Percentiles rank a stretch among this genome's conserved stretches.
phyloP scores from a whole-genome alignment of 2,888 invertebrate species.

The Steromphala cineraria region DNA sequence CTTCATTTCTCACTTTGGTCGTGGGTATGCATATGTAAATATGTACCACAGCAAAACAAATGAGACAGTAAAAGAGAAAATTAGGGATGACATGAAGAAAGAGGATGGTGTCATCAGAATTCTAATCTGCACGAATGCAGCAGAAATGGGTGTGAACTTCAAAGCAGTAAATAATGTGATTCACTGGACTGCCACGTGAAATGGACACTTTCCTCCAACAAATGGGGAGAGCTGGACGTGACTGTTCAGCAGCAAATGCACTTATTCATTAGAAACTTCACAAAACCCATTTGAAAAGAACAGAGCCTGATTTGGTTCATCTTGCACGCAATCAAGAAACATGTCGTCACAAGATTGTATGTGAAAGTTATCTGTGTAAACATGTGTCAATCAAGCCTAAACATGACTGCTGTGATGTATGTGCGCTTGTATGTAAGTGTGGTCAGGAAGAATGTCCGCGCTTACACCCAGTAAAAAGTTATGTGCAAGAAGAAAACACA shows the following conservation, averaged over 20 bases:
- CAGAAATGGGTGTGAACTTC: slow-evolving; percentile 42
- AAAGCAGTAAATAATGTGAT: slow-evolving; percentile 29
- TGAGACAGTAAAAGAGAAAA: slow-evolving; percentile 33
- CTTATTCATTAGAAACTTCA: slow-evolving; percentile 29
- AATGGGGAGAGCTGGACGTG: slow-evolving; percentile 40
- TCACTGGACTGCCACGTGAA: slow-evolving; percentile 33
- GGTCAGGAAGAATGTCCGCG: slow-evolving; percentile 24
- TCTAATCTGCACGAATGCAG: slow-evolving; percentile 39
- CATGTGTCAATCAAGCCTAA: background rate
- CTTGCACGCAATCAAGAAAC: slow-evolving; percentile 11
- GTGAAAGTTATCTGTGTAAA: background rate
- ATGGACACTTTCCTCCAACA: slow-evolving; percentile 42
- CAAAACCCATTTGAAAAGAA: slow-evolving; percentile 30
- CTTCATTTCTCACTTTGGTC: slow-evolving; percentile 20
- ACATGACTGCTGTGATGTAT: slow-evolving; percentile 38
- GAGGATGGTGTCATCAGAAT: slow-evolving; percentile 30
- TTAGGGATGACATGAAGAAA: slow-evolving; percentile 28
- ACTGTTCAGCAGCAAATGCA: slow-evolving; percentile 31
- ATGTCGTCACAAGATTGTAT: slow-evolving; percentile 22
- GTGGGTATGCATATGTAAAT: slow-evolving; percentile 4
- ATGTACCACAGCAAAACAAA: slow-evolving; percentile 41
- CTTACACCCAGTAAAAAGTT: background rate
- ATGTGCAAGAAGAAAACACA: background rate
- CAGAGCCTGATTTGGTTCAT: slow-evolving; percentile 27
- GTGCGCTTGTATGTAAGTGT: slow-evolving; percentile 33